phyloP scores from a whole-genome alignment of 1,140 invertebrate genomes.

The Maconellicoccus hirsutus region DNA sequence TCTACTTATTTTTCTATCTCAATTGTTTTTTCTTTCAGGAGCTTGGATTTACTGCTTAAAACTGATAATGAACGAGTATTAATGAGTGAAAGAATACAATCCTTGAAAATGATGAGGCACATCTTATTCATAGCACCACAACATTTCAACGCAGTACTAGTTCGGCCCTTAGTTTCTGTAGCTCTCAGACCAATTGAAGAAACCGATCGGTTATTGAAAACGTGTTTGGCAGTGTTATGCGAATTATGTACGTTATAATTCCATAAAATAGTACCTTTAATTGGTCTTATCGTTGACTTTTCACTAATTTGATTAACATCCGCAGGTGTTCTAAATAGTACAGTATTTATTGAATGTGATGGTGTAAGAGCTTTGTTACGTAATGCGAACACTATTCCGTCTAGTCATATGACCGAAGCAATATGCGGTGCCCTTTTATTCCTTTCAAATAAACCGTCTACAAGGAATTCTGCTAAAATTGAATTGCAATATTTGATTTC shows the following conservation, averaged over 20 bases:
- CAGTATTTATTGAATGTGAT: conserved; percentile 64
- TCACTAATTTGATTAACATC: conserved; percentile 23
- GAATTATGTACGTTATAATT: conserved; percentile 52
- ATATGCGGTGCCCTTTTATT: conserved; percentile 75
- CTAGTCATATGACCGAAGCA: conserved; percentile 49
- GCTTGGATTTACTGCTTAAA: conserved; percentile 59
- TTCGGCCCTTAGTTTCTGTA: neutral
- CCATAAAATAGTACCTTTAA: neutral
- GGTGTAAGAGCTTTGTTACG: conserved; percentile 70
- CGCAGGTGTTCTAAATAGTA: conserved; percentile 68
- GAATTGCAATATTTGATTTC: conserved; percentile 46
- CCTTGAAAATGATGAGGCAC: conserved; percentile 55
- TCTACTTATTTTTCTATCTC: conserved; percentile 16
- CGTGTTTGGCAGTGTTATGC: conserved; percentile 70
- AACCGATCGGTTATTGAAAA: conserved; percentile 49
- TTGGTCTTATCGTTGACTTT: neutral
- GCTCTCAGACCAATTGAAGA: conserved; percentile 11
- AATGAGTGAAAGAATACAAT: conserved; percentile 70
- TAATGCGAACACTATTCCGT: conserved; percentile 59
- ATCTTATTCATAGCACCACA: conserved; percentile 2
- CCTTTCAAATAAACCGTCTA: conserved; percentile 75
- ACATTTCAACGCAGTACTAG: neutral
- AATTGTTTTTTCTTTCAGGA: conserved; percentile 39
- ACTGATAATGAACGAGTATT: conserved; percentile 50
- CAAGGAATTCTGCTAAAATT: conserved; percentile 55